These are phyloP conservation scores for Eulithis testata DNA, from an alignment of 2,888 invertebrate genomes.

Conservation along the genomic window DNA sequence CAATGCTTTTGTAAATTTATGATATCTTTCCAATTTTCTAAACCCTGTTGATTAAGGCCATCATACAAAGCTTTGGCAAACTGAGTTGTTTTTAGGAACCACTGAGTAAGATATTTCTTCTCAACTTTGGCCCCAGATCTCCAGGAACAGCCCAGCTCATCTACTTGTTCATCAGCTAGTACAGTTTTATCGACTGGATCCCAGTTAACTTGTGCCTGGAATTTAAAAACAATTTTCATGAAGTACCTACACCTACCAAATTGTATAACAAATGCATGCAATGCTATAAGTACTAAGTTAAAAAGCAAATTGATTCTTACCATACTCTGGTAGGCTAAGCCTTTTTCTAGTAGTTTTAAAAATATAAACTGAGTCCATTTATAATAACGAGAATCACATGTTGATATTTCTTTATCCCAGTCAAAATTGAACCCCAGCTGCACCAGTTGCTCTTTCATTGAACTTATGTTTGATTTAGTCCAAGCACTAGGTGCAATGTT, in stretches of 20 bases:
- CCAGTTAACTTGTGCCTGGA: conserved; percentile 96
- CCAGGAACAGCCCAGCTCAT: conserved; percentile 96
- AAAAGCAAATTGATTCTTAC: conserved; percentile 66
- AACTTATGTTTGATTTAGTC: conserved; percentile 93
- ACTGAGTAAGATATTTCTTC: conserved; percentile 94
- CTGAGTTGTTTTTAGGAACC: conserved; percentile 96
- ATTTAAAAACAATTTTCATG: conserved; percentile 30
- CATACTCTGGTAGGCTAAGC: conserved; percentile 94
- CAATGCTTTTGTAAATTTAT: conserved; percentile 94
- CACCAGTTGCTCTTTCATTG: conserved; percentile 92
- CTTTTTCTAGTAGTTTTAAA: conserved; percentile 92
- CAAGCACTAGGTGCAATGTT: conserved; percentile 92
- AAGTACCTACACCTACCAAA: too few species aligned
- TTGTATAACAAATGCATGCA: too few species aligned
- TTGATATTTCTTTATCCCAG: conserved; percentile 95
- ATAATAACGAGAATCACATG: conserved; percentile 95
- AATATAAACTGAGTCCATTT: conserved; percentile 98
- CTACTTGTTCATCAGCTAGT: conserved; percentile 98
- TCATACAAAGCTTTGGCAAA: conserved; percentile 90
- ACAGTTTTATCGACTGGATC: conserved; percentile 99
- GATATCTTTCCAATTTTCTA: conserved; percentile 94
- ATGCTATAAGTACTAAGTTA: too few species aligned
- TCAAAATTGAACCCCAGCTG: conserved; percentile 94
- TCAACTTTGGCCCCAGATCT: conserved; percentile 97
- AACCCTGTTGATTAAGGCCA: conserved; percentile 87